Evolutionary conservation across 1,140 invertebrate genomes (phyloP), one percentile per base, ranked within the genome.

Genomic region (Pseudobourletiella spinata): DNA sequence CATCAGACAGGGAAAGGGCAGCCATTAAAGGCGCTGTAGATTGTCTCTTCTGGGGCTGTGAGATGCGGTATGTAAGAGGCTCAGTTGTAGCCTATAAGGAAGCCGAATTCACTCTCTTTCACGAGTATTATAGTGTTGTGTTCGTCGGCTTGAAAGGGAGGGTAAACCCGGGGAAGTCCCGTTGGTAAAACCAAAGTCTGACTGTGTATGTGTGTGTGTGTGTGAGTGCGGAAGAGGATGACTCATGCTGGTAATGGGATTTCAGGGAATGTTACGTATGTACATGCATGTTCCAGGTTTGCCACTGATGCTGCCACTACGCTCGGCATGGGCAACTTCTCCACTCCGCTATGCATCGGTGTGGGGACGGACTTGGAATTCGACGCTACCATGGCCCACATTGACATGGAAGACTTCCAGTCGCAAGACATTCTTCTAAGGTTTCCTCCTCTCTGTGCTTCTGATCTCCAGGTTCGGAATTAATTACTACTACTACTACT

Each of bases 331-430:
- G 48, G 48, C 14, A 25, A 14, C 18, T 58, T 43, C 25, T 26
- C 56, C 3, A 58, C 56, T 22, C 56, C 56, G 14, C 42, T 58
- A 3, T 58, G 56, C 35, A 44, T 58, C 16, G 56, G 35, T 4
- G 52, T 55, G 52, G 88, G 88, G 71, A 76, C 92, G 64, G 84
- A 89, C 39, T 83, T 87, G 71, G 89, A 93, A 74, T 79, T 93
- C 72, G 91, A 95, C 77, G 89, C 89, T 58, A 93, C 93, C 75
- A 80, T 95, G 67, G 91, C 91, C 25, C 88, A 94, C 77, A 90
- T 91, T 30, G 91, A 94, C 74, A 95, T 95, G 86, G 91, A 95
- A 76, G 89, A 89, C 73, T 94, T 83, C 56, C 55, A 58, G 20
- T 63, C 72, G 85, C 86, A 92, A 75, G 90, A 95, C 72, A 94